Evolutionary conservation across 2,113 vertebrate genomes (phyloP).

Genomic region (Ciconia stormi): DNA sequence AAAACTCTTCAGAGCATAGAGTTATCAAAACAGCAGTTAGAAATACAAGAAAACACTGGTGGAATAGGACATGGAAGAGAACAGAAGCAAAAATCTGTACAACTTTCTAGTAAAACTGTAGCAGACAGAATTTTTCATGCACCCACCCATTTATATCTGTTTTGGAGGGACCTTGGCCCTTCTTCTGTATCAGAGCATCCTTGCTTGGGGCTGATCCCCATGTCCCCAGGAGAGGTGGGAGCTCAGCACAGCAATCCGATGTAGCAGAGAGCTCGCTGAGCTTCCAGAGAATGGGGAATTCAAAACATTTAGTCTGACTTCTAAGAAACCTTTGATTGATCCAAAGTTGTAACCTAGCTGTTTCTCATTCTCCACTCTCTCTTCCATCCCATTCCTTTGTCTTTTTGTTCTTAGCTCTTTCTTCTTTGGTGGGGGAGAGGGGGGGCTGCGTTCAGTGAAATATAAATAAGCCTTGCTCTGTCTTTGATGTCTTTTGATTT

Average conservation of each 20-base stretch:
- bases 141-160: not conserved
- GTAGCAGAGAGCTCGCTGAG: not conserved
- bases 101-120: not conserved
- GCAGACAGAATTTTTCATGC: not conserved
- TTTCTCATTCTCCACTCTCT: not conserved
- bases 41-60: not conserved
- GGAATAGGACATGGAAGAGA: not conserved
- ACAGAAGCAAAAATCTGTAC: not conserved
- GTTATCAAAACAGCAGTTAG: not conserved
- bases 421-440: not conserved
- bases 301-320: not conserved
- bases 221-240: not conserved
- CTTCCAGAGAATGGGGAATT: not conserved
- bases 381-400: not conserved
- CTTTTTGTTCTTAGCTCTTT: not conserved
- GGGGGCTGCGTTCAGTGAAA: not conserved
- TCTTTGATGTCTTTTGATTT: constrained; percentile 21
- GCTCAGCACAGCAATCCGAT: not conserved
- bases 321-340: not conserved
- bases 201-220: not conserved
- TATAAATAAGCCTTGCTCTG: not conserved
- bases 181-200: not conserved
- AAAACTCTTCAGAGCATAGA: not conserved
- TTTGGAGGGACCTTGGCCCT: not conserved
- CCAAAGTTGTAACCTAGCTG: not conserved